Evolutionary conservation across 1,140 invertebrate genomes (phyloP).

Genomic region (Psilanteris sp.): DNA sequence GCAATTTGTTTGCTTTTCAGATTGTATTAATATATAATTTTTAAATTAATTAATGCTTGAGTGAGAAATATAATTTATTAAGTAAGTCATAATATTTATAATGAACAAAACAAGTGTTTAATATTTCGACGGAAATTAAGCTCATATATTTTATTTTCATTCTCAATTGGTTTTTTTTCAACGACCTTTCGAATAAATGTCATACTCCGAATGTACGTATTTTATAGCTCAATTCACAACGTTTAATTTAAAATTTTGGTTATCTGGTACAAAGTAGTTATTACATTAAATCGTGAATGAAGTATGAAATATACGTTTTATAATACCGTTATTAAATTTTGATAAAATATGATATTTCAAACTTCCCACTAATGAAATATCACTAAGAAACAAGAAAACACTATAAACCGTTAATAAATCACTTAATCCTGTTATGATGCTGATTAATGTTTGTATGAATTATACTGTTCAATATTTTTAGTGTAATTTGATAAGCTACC

Average conservation of each 20-base stretch:
- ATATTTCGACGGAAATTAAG: neutral
- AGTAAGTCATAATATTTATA: no score
- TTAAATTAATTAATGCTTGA: no score
- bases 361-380: slow-evolving; percentile 12
- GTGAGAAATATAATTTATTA: no score
- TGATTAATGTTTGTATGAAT: slow-evolving; percentile 1
- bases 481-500: neutral
- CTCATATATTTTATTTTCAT: slow-evolving; percentile 21
- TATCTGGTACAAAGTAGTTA: slow-evolving; percentile 38
- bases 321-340: slow-evolving; percentile 44
- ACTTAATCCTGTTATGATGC: neutral
- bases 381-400: slow-evolving; percentile 21
- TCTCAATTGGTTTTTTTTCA: slow-evolving; percentile 37
- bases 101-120: no score
- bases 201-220: slow-evolving; percentile 23
- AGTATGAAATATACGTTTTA: slow-evolving; percentile 32
- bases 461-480: slow-evolving; percentile 1
- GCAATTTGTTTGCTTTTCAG: no score
- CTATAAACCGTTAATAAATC: slow-evolving; percentile 6
- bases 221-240: slow-evolving; percentile 41
- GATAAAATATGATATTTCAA: slow-evolving; percentile 41
- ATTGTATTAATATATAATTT: no score
- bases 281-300: slow-evolving; percentile 36
- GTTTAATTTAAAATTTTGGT: slow-evolving; percentile 47
- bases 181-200: slow-evolving; percentile 34